phyloP scores from a whole-genome alignment of 2,113 vertebrate genomes.

The Phrynosoma blainvillii region DNA sequence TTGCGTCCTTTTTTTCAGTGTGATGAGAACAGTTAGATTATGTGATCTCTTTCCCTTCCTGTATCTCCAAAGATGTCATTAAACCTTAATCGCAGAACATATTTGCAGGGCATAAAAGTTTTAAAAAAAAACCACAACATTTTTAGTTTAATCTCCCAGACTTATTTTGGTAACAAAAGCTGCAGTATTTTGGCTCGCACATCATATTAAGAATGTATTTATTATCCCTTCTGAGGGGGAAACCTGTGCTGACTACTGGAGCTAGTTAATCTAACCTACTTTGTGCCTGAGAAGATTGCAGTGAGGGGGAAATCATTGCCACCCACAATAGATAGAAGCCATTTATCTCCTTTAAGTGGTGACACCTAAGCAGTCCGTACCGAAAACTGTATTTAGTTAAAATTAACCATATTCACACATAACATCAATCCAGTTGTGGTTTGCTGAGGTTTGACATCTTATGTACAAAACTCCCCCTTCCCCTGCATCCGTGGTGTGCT shows the following conservation, averaged over 20 bases:
- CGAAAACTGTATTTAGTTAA: not conserved
- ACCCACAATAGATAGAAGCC: not conserved
- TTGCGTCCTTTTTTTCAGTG: not conserved
- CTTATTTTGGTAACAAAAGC: not conserved
- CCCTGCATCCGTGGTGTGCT: too few species aligned
- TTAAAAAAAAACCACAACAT: not conserved
- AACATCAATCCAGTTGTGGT: too few species aligned
- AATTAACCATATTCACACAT: too few species aligned
- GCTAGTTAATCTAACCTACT: not conserved
- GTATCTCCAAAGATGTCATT: not conserved
- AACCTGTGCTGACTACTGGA: not conserved
- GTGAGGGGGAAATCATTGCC: not conserved
- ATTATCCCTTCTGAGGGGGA: not conserved
- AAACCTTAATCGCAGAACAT: conserved; percentile 8
- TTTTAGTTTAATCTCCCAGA: not conserved
- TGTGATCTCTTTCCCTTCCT: not conserved
- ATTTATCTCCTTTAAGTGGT: not conserved
- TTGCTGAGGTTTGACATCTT: too few species aligned
- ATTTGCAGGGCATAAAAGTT: not conserved
- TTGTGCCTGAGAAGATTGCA: not conserved
- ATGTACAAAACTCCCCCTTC: too few species aligned
- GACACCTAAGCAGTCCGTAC: accelerated
- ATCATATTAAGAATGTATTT: not conserved
- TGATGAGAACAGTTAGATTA: not conserved
- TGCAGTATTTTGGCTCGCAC: not conserved